Evolutionary conservation across 1,140 invertebrate species (phyloP).

Genomic region (Drosophila bocki): DNA sequence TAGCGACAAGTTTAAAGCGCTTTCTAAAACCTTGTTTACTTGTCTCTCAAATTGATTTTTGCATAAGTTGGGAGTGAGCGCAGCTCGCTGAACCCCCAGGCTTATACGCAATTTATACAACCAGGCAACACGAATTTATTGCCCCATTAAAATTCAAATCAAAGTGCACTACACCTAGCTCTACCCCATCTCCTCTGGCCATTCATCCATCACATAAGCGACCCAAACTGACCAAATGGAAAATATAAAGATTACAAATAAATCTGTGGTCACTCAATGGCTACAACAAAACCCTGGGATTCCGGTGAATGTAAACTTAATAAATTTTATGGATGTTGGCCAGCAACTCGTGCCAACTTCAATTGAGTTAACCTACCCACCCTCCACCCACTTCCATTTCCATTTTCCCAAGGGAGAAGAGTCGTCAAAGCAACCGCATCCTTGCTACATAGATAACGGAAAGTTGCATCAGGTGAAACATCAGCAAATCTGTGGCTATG

Average conservation of each 20-base stretch:
- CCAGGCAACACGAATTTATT: conserved; percentile 45
- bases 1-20: conserved; percentile 54
- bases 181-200: not conserved
- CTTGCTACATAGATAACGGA: conserved; percentile 10
- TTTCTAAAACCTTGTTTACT: conserved; percentile 56
- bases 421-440: conserved; percentile 51
- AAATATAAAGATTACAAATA: conserved; percentile 16
- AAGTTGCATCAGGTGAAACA: conserved; percentile 46
- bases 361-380: conserved; percentile 38
- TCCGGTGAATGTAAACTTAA: conserved; percentile 38
- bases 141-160: conserved; percentile 51
- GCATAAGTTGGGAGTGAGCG: conserved; percentile 36
- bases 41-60: conserved; percentile 72
- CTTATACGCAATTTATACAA: conserved; percentile 55
- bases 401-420: conserved; percentile 9
- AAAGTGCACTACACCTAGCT: conserved; percentile 40
- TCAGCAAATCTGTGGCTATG: conserved; percentile 42
- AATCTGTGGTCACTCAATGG: conserved; percentile 37
- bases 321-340: conserved; percentile 19
- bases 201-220: not conserved
- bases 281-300: conserved; percentile 14
- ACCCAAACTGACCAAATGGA: conserved; percentile 35
- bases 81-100: conserved; percentile 6
- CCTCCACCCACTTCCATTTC: not conserved
- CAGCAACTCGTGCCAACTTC: conserved; percentile 24